Evolutionary conservation across 2,888 invertebrate species (phyloP).

Genomic region (Trachelus tabidus): DNA sequence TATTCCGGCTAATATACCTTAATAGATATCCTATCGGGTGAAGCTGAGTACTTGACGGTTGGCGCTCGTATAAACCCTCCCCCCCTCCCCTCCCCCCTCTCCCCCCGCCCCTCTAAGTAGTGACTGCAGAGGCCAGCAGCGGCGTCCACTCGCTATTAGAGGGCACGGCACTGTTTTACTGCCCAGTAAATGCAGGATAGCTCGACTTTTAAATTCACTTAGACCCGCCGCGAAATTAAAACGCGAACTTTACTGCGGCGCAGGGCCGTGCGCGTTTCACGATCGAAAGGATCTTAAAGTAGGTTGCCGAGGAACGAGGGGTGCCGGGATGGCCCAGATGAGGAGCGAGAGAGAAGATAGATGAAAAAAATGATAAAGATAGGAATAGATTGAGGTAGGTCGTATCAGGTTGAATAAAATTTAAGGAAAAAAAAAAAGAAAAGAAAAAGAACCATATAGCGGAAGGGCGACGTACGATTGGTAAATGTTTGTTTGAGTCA

Average conservation of each 20-base stretch:
- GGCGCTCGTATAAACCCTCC: slow-evolving; percentile 19
- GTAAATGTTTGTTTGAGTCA: not conserved
- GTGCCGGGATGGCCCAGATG: not conserved
- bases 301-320: not conserved
- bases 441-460: slow-evolving; percentile 26
- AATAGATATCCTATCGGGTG: slow-evolving; percentile 53
- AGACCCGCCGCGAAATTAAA: slow-evolving; percentile 51
- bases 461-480: slow-evolving; percentile 24
- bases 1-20: slow-evolving; percentile 42
- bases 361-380: not conserved
- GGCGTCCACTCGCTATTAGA: slow-evolving; percentile 32
- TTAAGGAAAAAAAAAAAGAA: not conserved
- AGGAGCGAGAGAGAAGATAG: not conserved
- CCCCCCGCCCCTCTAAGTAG: slow-evolving; percentile 36
- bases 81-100: not conserved
- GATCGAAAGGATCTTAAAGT: slow-evolving; percentile 21
- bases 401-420: not conserved
- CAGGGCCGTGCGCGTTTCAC: not conserved
- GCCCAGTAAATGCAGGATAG: slow-evolving; percentile 60
- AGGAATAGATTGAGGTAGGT: not conserved
- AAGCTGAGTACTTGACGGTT: slow-evolving; percentile 37
- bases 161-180: slow-evolving; percentile 49
- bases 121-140: slow-evolving; percentile 4
- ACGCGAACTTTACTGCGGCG: slow-evolving; percentile 50
- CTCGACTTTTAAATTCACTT: slow-evolving; percentile 53